Percentiles rank a stretch among this genome's conserved stretches.
phyloP scores from a whole-genome alignment of 2,888 invertebrate genomes.

The Parapristionchus giblindavisi region DNA sequence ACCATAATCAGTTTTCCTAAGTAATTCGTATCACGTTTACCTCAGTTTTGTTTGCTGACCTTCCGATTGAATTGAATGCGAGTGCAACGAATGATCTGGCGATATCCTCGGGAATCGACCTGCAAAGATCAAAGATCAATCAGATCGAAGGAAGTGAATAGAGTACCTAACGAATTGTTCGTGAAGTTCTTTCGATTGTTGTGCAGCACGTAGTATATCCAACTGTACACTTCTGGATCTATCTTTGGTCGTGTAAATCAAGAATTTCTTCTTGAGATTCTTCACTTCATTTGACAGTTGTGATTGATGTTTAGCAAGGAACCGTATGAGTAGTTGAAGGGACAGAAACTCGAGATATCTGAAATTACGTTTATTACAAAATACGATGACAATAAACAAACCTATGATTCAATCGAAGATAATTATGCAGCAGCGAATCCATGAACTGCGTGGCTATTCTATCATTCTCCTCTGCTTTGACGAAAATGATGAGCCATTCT shows the following conservation, averaged over 20 bases:
- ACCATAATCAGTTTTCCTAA: neutral
- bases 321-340: conserved; percentile 20
- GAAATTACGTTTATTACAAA: neutral
- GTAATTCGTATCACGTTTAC: neutral
- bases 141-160: too few relatives aligned
- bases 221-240: too few relatives aligned
- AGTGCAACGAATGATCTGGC: neutral
- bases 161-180: too few relatives aligned
- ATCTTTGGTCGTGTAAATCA: too few relatives aligned
- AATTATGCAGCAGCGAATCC: conserved; percentile 1
- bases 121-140: too few relatives aligned
- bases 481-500: conserved; percentile 5
- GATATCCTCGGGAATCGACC: neutral
- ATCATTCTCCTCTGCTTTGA: conserved; percentile 4
- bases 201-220: too few relatives aligned
- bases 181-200: neutral
- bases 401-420: conserved; percentile 1
- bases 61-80: neutral
- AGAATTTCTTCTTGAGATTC: conserved; percentile 11
- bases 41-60: conserved; percentile 1
- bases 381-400: neutral
- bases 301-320: conserved; percentile 4
- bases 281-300: neutral
- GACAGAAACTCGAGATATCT: neutral
- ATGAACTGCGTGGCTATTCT: conserved; percentile 10